Base-by-base conservation (phyloP, 2,888 invertebrate species). In the Priocnemis perturbator region DNA sequence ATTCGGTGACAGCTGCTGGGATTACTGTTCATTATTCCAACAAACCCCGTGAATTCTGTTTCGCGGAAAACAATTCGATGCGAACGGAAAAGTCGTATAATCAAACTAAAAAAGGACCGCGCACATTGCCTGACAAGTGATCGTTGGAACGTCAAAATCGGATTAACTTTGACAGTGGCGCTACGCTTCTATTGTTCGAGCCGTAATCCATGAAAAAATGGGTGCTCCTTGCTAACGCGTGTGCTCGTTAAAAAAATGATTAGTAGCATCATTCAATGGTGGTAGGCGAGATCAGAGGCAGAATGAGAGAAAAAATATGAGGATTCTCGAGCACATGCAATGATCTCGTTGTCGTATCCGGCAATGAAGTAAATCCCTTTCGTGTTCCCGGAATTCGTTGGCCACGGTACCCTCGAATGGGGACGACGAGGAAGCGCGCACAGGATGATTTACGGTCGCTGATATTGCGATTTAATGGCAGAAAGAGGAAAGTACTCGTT, bases 221-320 rank as follows among this genome's bases (percentile, higher is more conserved):
- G 23, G 80, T 80, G 80, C 78, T 74, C 60, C 37, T 50, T 50
- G 73, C 76, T 79, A 76, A 71, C 76, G 74, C 67, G 71, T 67
- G 80, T 80, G 80, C 78, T 76, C 80, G 78, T 80, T 80, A 78
- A 76, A 68, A 26, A 68, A 72, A 78, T 73, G 69, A 80, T 80
- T 80, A 80, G 80, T 80, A 80, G 76, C 78, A 69, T 80, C 78
- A 78, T 80, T 76, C 72, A 73, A 64, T 71, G 79, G 65, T 80
- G 77, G 30, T 73, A 78, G 80, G 80, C 73, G 67, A 80, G 69
- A 64, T 76, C 78, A 71, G 63, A 80, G 78, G 72, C 65, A 70
- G 65, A 73, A 77, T 74, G 67, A 79, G 69, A 73, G 44, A 23
- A 74, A 72, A 75, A 50, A 65, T 76, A 66, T 74, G 60, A 37